Evolutionary conservation across 2,797 vertebrate species (phyloP).

Genomic region (Myotis daubentonii): DNA sequence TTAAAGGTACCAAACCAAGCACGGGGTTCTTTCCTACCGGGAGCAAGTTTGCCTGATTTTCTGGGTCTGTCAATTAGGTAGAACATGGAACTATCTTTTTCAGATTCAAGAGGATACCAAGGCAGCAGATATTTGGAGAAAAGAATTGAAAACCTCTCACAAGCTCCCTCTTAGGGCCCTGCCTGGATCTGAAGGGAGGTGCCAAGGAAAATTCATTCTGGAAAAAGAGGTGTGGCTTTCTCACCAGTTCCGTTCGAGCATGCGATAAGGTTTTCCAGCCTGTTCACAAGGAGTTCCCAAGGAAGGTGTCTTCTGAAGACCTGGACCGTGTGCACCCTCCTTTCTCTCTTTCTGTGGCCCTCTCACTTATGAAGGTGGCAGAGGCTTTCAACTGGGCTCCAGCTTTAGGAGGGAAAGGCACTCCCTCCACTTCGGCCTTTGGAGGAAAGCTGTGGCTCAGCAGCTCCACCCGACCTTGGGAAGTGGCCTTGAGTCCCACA

Average conservation of each 20-base stretch:
- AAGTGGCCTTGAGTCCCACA: not conserved
- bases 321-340: not conserved
- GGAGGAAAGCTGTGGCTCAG: not conserved
- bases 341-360: not conserved
- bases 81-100: conserved; percentile 43
- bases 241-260: not conserved
- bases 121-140: not conserved
- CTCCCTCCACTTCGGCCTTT: conserved; percentile 53
- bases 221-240: not conserved
- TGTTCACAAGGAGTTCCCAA: not conserved
- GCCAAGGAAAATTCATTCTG: not conserved
- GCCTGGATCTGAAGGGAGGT: not conserved
- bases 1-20: not conserved
- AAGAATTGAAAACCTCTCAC: not conserved
- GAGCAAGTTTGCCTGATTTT: conserved; percentile 32
- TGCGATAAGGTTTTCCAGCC: not conserved
- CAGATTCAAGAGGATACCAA: conserved; percentile 28
- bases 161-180: not conserved
- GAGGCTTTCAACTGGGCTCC: not conserved
- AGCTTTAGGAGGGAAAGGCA: conserved; percentile 79
- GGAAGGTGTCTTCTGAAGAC: not conserved
- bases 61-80: conserved; percentile 6
- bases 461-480: not conserved
- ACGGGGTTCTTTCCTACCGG: not conserved
- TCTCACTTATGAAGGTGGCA: not conserved